Evolutionary conservation across 2,888 invertebrate genomes (phyloP).

Genomic region (Sesamia inferens): DNA sequence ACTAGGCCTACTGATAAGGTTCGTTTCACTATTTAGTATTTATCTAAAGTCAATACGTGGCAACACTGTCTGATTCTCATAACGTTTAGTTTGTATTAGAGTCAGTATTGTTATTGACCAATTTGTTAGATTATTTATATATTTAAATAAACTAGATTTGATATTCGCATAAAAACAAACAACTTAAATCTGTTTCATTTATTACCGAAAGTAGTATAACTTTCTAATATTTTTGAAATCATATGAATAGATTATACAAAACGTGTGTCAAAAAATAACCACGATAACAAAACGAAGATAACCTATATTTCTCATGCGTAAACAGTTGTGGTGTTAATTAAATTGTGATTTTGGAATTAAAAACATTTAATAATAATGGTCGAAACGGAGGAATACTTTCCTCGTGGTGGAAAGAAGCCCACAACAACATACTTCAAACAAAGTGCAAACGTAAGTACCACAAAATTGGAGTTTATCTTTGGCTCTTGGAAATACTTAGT

Average conservation of each 20-base stretch:
- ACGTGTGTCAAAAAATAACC: conserved; percentile 34
- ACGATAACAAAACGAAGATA: conserved; percentile 65
- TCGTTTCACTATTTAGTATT: background rate
- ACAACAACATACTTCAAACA: conserved; percentile 83
- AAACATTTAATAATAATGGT: conserved; percentile 70
- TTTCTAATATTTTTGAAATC: background rate
- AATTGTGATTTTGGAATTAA: conserved; percentile 35
- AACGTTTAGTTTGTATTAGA: too few species aligned
- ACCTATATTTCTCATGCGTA: conserved; percentile 72
- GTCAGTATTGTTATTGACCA: too few species aligned
- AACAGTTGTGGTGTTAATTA: conserved; percentile 48
- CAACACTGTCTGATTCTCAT: background rate
- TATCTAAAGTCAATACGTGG: background rate
- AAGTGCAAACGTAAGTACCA: conserved; percentile 81
- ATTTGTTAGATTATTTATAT: too few species aligned
- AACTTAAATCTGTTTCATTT: background rate
- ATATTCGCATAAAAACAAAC: too few species aligned
- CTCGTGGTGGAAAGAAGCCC: conserved; percentile 89
- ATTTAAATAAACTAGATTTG: background rate
- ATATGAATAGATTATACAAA: too few species aligned
- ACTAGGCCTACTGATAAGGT: too few species aligned
- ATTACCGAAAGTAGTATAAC: too few species aligned
- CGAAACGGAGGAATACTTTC: conserved; percentile 89
- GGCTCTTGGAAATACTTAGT: background rate
- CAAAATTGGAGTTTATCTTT: background rate